phyloP scores from a whole-genome alignment of 2,797 vertebrate species.

The Gymnocypris eckloni region DNA sequence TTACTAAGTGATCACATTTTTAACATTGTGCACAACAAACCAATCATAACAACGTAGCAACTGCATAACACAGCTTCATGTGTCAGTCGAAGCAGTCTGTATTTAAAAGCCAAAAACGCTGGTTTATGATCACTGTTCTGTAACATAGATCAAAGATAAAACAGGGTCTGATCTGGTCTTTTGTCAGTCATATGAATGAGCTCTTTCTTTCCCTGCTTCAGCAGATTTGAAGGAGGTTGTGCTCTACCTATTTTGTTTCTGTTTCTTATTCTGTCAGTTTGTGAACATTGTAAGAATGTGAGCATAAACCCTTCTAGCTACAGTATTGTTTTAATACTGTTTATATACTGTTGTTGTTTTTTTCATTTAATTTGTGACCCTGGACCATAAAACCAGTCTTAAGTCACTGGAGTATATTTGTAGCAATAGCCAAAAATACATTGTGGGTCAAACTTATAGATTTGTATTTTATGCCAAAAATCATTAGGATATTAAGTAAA shows the following conservation, averaged over 20 bases:
- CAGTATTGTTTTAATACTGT: not conserved
- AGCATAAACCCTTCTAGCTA: not conserved
- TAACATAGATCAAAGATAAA: conserved; percentile 36
- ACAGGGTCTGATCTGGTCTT: not conserved
- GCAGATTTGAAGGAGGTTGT: not conserved
- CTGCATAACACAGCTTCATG: not conserved
- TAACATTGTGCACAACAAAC: not conserved
- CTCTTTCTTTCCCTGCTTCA: conserved; percentile 32
- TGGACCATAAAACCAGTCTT: too few relatives aligned
- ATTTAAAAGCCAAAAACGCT: not conserved
- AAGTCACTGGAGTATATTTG: too few relatives aligned
- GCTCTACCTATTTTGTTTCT: not conserved
- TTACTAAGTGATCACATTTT: not conserved
- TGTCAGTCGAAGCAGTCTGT: not conserved
- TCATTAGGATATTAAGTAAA: too few relatives aligned
- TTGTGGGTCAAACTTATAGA: too few relatives aligned
- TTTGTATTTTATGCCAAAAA: too few relatives aligned
- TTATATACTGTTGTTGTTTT: not conserved
- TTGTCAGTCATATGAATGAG: conserved; percentile 33
- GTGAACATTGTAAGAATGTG: not conserved
- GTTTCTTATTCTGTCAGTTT: not conserved
- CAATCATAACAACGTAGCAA: not conserved
- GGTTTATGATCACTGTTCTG: not conserved
- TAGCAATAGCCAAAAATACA: too few relatives aligned
- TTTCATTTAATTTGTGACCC: not conserved